These are phyloP conservation scores for Dinocampus coccinellae DNA, from an alignment of 2,888 invertebrate genomes.

Conservation along the genomic window DNA sequence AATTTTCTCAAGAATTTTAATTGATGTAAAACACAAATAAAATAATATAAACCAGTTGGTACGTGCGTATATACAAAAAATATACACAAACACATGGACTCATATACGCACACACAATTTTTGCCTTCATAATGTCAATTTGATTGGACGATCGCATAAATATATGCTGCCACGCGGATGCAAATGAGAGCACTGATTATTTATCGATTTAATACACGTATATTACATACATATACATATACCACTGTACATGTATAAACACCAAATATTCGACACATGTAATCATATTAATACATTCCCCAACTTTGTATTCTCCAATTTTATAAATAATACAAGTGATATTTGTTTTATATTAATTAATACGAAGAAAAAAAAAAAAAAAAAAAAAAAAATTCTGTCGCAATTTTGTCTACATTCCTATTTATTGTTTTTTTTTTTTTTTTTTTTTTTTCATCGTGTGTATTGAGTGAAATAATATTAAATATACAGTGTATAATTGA, in stretches of 20 bases:
- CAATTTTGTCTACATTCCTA: no score
- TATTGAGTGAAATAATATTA: no score
- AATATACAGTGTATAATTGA: no score
- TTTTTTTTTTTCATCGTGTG: no score
- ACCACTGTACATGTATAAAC: neutral
- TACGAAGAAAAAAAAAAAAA: no score
- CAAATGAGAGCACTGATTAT: neutral
- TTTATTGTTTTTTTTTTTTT: no score
- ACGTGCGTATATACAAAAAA: neutral
- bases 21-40: neutral
- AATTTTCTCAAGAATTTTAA: conserved; percentile 2
- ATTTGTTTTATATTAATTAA: no score
- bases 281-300: neutral
- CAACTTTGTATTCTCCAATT: no score
- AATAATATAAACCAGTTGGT: neutral
- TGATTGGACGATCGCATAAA: neutral
- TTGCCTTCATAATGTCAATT: neutral
- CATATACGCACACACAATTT: neutral
- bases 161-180: neutral
- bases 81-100: no score
- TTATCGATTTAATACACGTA: neutral
- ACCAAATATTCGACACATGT: neutral
- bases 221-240: neutral
- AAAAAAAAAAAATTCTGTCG: no score
- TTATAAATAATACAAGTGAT: no score